Evolutionary conservation across 1,140 invertebrate genomes (phyloP).

Genomic region (Leptoteleia sp.): DNA sequence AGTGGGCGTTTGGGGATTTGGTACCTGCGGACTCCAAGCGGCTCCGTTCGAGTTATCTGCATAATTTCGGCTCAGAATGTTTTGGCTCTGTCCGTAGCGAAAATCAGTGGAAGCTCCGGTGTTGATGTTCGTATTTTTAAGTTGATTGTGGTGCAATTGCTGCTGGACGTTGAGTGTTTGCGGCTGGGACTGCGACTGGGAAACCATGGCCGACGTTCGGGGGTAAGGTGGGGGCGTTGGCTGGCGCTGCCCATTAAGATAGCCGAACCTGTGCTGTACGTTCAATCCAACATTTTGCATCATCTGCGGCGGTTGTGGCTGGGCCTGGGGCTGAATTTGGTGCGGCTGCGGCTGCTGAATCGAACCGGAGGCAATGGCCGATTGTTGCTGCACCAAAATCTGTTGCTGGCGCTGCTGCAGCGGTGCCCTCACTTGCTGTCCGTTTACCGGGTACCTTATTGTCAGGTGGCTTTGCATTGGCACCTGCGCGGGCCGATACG

Average conservation of each 20-base stretch:
- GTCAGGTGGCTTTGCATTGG: conserved; percentile 73
- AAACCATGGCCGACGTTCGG: conserved; percentile 67
- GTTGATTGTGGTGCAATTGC: conserved; percentile 79
- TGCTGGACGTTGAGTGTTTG: conserved; percentile 77
- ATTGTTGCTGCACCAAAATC: conserved; percentile 68
- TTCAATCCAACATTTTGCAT: conserved; percentile 70
- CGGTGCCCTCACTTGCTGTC: conserved; percentile 74
- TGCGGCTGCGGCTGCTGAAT: conserved; percentile 66
- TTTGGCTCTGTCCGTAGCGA: conserved; percentile 80
- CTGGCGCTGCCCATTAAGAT: conserved; percentile 77
- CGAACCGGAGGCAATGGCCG: conserved; percentile 67
- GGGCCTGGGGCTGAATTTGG: conserved; percentile 59
- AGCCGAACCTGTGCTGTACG: conserved; percentile 77
- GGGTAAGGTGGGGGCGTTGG: conserved; percentile 79
- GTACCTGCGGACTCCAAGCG: conserved; percentile 56
- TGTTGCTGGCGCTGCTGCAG: conserved; percentile 75
- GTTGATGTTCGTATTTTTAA: conserved; percentile 77
- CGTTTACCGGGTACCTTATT: conserved; percentile 75
- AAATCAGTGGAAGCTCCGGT: conserved; percentile 78
- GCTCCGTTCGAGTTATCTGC: conserved; percentile 71
- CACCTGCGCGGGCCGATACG: conserved; percentile 72
- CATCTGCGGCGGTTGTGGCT: conserved; percentile 1
- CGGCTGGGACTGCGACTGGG: conserved; percentile 71
- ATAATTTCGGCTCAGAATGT: conserved; percentile 80
- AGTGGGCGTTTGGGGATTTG: conserved; percentile 32